Base-by-base conservation (phyloP, 2,888 invertebrate genomes). In the Dinocampus coccinellae region DNA sequence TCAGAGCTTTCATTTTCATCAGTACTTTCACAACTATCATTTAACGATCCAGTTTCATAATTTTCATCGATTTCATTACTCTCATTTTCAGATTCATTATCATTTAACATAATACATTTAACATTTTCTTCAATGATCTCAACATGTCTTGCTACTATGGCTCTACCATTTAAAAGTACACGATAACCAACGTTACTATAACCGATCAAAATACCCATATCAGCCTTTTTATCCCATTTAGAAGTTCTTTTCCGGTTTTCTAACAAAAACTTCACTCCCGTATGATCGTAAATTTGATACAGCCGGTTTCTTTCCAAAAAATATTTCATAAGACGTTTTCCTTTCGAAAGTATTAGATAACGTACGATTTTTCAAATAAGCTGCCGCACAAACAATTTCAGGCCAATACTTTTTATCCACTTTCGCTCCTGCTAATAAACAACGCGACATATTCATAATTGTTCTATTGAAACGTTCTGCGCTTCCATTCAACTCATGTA, bases 241-340 rank as follows among this genome's bases (percentile, higher is more conserved):
- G 64, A 72, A 76, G 71, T 78, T 75, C 80, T 77, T 72, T 73
- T 81, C 81, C 3, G 81, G 81, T 36, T 80, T 58, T 57, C 78
- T 75, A 0, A 81, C 80, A 78, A 75, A 81, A 11, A 80, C 79
- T 76, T 62, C 79, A 76, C 81, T 79, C 79, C 78, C 76, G 42
- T 75, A 77, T 10, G 76, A 34, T 26, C 60, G 64, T 53, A 77
- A 65, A 69, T 77, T 34, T 9, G 61, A 63, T 10, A 72, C 58
- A 73, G 57, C 71, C 2, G 77, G 74, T 65, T 69, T 74, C 60
- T 57, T 73, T 9, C 57, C 53, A 60, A 77, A 74, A 33, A 75
- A 66, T 68, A 75, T 74, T 62, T 77, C 73, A 22, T 68, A 75
- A 22, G 72, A 73, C n/a, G 71, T 71, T 75, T 74, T 77, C 2